Evolutionary conservation across 2,113 vertebrate species (phyloP).

Genomic region (Istiophorus platypterus): DNA sequence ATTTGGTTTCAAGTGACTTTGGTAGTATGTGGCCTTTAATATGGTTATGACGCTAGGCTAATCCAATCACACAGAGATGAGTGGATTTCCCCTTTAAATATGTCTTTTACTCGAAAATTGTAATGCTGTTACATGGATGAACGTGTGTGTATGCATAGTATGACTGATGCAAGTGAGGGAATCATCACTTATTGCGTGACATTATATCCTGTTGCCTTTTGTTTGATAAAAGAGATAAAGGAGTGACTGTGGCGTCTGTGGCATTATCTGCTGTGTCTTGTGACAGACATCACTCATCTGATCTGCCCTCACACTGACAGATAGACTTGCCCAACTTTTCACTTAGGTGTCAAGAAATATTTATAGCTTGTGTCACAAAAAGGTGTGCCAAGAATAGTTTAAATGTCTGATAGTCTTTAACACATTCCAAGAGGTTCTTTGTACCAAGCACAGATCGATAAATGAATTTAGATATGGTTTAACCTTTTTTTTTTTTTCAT

Average conservation of each 20-base stretch:
- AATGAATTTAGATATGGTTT: background rate
- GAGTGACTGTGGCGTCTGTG: conserved; percentile 43
- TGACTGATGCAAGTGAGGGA: conserved; percentile 9
- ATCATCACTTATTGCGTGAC: conserved; percentile 68
- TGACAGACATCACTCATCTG: conserved; percentile 53
- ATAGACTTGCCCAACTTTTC: conserved; percentile 3
- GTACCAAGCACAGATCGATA: too few species aligned
- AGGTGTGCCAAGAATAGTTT: conserved; percentile 45
- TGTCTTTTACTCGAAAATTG: conserved; percentile 45
- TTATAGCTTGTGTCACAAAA: conserved; percentile 26
- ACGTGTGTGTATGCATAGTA: conserved; percentile 18
- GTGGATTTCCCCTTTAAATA: conserved; percentile 61
- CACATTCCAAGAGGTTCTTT: background rate
- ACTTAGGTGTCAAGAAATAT: conserved; percentile 51
- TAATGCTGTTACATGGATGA: conserved; percentile 41
- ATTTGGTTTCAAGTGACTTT: conserved; percentile 66
- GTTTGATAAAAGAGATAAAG: conserved; percentile 46
- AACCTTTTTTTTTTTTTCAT: background rate
- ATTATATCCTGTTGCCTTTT: conserved; percentile 57
- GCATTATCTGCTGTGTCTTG: conserved; percentile 64
- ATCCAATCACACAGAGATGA: conserved; percentile 74
- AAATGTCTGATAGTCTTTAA: conserved; percentile 23
- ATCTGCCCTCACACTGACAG: conserved; percentile 32
- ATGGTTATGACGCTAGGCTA: conserved; percentile 65
- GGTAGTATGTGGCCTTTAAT: conserved; percentile 59